These are phyloP conservation scores for Galerucella calmariensis DNA, from an alignment of 2,888 invertebrate species.

Conservation along the genomic window DNA sequence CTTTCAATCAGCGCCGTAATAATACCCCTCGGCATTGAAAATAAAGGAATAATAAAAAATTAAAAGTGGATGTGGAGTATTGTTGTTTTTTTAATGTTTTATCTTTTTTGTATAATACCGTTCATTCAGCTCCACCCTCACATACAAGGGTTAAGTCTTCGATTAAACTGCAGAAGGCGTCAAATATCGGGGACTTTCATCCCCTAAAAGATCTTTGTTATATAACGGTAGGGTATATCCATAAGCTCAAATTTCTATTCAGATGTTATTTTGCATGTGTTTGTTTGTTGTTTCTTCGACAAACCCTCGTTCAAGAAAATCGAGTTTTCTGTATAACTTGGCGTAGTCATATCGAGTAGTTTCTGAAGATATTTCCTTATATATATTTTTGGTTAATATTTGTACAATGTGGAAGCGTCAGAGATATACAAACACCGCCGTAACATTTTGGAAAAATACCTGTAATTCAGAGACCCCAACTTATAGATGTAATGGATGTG, in stretches of 20 bases:
- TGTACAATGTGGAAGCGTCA: background rate
- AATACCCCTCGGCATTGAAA: slow-evolving; percentile 24
- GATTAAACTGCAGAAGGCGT: slow-evolving; percentile 59
- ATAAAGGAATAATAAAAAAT: slow-evolving; percentile 38
- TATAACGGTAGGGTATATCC: slow-evolving; percentile 44
- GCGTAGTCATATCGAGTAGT: background rate
- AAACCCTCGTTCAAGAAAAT: slow-evolving; percentile 38
- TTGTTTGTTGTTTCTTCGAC: slow-evolving; percentile 49
- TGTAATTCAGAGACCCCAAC: too few relatives aligned
- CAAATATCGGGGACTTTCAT: slow-evolving; percentile 55
- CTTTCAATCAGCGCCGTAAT: slow-evolving; percentile 28
- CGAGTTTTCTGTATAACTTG: slow-evolving; percentile 30
- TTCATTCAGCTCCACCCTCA: slow-evolving; percentile 55
- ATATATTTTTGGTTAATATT: background rate
- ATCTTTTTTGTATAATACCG: slow-evolving; percentile 51
- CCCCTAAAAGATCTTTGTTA: slow-evolving; percentile 48
- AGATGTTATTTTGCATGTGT: slow-evolving; percentile 53
- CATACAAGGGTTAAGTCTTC: slow-evolving; percentile 60
- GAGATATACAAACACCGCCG: background rate
- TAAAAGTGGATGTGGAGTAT: slow-evolving; percentile 35
- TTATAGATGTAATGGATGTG: too few relatives aligned
- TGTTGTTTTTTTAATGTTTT: slow-evolving; percentile 46
- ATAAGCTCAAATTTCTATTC: slow-evolving; percentile 54
- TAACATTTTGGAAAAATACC: background rate
- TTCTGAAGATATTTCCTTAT: background rate